phyloP scores from a whole-genome alignment of 2,888 invertebrate genomes.

The Diplolepis rosae region DNA sequence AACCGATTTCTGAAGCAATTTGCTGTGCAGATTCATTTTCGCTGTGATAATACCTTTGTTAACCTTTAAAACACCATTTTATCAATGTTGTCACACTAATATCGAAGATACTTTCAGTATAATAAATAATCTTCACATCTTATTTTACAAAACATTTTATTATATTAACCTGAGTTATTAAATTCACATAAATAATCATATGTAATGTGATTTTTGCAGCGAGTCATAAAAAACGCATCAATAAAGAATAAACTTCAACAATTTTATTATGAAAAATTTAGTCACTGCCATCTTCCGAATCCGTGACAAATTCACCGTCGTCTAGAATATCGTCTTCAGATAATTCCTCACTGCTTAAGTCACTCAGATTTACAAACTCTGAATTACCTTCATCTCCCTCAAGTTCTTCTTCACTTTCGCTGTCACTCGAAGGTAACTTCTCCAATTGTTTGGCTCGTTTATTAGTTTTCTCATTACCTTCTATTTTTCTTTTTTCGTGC shows the following conservation, averaged over 20 bases:
- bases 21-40: not conserved
- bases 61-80: not conserved
- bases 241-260: not conserved
- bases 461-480: not conserved
- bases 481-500: not conserved
- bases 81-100: not conserved
- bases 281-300: slow-evolving; percentile 46
- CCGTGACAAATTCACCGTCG: slow-evolving; percentile 50
- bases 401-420: slow-evolving; percentile 49
- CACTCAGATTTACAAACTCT: slow-evolving; percentile 48
- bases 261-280: slow-evolving; percentile 30
- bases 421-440: slow-evolving; percentile 46
- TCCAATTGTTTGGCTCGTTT: slow-evolving; percentile 34
- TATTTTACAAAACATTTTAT: no score
- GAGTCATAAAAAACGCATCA: not conserved
- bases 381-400: slow-evolving; percentile 45
- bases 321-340: slow-evolving; percentile 53
- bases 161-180: not conserved
- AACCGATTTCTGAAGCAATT: not conserved
- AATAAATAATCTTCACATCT: not conserved
- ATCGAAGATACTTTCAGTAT: not conserved
- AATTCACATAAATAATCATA: not conserved
- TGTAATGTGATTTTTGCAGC: not conserved
- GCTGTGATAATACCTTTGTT: slow-evolving; percentile 19
- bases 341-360: slow-evolving; percentile 50